Evolutionary conservation across 2,888 invertebrate genomes (phyloP).

Genomic region (Oxyteleia sp.): DNA sequence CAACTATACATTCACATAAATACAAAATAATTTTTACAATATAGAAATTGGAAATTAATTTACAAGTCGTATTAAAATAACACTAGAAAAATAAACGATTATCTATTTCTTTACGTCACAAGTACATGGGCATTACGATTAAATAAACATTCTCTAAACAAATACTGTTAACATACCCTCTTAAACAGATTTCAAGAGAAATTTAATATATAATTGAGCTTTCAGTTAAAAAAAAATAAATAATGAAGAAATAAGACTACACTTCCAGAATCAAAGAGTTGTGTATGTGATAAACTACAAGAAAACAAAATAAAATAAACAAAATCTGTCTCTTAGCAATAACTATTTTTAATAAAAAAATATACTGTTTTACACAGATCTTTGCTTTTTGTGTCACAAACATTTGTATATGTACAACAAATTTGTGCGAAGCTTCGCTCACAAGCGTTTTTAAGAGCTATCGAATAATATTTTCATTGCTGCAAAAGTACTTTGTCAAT

Average conservation of each 20-base stretch:
- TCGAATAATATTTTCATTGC: constrained; percentile 13
- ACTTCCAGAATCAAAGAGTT: no score
- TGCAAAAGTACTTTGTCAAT: not conserved
- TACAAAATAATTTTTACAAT: constrained; percentile 41
- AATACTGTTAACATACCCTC: constrained; percentile 41
- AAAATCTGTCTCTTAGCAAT: constrained; percentile 13
- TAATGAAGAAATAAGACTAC: not conserved
- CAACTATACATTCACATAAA: constrained; percentile 42
- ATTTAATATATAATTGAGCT: not conserved
- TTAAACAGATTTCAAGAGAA: constrained; percentile 1
- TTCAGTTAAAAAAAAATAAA: not conserved
- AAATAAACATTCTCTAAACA: constrained; percentile 31
- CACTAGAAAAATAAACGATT: constrained; percentile 72
- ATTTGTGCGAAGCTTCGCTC: constrained; percentile 34
- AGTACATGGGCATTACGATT: constrained; percentile 40
- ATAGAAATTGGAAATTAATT: constrained; percentile 31
- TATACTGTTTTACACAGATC: constrained; percentile 39
- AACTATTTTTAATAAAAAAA: constrained; percentile 44
- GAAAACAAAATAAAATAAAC: constrained; percentile 25
- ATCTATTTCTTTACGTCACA: constrained; percentile 51
- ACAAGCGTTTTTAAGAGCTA: constrained; percentile 27
- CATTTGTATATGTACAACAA: constrained; percentile 30
- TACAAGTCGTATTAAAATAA: constrained; percentile 30
- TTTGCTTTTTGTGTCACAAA: not conserved
- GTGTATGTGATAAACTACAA: no score